Evolutionary conservation across 2,113 vertebrate species (phyloP).

Genomic region (Scytalopus superciliaris): DNA sequence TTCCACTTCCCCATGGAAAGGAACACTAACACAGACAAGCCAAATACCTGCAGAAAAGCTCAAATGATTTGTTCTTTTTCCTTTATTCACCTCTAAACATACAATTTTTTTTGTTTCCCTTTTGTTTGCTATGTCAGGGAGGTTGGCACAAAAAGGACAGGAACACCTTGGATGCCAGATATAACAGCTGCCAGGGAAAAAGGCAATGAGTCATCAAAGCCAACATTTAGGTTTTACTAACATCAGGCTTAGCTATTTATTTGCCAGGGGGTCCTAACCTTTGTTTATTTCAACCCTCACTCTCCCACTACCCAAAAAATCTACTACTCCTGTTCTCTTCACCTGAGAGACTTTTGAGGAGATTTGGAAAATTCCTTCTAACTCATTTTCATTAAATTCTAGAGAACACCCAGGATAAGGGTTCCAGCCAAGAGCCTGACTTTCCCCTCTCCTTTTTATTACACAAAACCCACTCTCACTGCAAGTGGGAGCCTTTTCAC

Average conservation of each 20-base stretch:
- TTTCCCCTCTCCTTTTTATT: neutral
- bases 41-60: neutral
- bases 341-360: neutral
- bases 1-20: neutral
- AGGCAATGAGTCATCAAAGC: neutral
- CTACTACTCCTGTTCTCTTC: neutral
- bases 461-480: neutral
- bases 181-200: neutral
- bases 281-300: neutral
- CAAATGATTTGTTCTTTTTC: neutral
- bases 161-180: neutral
- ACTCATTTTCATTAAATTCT: neutral
- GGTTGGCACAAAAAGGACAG: neutral
- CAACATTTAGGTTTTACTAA: neutral
- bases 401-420: neutral
- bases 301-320: neutral
- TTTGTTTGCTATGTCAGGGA: neutral
- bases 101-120: neutral
- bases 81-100: neutral
- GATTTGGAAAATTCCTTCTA: neutral
- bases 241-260: neutral
- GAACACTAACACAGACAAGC: neutral
- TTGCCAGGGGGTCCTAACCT: neutral
- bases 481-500: neutral
- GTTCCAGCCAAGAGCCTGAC: neutral